phyloP scores from a whole-genome alignment of 2,888 invertebrate species.

The Drosophila flavopinicola region DNA sequence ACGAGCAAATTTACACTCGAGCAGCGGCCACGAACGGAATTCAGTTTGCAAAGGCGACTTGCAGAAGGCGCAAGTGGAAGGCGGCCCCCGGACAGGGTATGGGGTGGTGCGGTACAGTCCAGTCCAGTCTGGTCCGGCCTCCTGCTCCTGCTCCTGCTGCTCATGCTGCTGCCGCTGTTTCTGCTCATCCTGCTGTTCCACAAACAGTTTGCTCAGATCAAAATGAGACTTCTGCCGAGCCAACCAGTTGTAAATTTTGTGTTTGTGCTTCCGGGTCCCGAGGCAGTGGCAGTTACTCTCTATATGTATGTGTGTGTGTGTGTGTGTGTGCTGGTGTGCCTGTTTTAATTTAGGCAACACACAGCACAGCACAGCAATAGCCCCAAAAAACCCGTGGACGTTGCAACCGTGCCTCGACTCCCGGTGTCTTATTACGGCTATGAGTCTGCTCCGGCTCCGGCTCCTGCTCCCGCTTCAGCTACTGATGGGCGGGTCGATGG shows the following conservation, averaged over 20 bases:
- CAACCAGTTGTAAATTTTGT: conserved; percentile 60
- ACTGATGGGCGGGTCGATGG: conserved; percentile 22
- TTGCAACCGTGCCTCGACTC: conserved; percentile 39
- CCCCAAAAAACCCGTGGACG: conserved; percentile 43
- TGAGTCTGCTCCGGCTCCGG: conserved; percentile 13
- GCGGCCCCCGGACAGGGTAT: neutral
- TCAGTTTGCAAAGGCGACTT: conserved; percentile 41
- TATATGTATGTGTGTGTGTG: conserved; percentile 5
- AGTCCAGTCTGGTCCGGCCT: conserved; percentile 11
- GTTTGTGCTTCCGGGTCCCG: conserved; percentile 54
- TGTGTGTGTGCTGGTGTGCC: conserved; percentile 34
- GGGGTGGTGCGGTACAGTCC: neutral
- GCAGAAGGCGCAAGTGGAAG: neutral
- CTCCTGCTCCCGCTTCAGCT: conserved; percentile 1
- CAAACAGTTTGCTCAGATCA: conserved; percentile 47
- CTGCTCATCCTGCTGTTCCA: conserved; percentile 1
- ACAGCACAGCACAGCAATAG: conserved; percentile 61
- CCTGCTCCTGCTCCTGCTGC: too few species aligned
- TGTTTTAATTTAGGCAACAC: conserved; percentile 72
- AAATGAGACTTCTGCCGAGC: conserved; percentile 48
- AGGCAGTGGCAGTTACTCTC: conserved; percentile 23
- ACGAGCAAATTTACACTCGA: conserved; percentile 79
- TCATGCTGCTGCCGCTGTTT: neutral
- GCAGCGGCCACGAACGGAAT: conserved; percentile 59
- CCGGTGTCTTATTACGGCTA: conserved; percentile 64